phyloP scores from a whole-genome alignment of 1,140 invertebrate species.

The Dryas iulia region DNA sequence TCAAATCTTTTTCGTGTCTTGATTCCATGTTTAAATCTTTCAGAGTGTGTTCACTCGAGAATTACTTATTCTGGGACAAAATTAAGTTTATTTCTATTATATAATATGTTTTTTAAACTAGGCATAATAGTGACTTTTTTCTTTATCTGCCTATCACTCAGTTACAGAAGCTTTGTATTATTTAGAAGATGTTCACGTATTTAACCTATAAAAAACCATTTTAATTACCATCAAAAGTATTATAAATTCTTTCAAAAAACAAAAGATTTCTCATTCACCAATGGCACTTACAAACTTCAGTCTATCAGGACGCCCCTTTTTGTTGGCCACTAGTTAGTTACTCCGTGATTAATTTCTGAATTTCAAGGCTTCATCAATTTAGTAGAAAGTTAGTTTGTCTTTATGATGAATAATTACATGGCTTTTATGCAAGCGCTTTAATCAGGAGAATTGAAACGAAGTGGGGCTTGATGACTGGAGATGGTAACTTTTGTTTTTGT shows the following conservation, averaged over 20 bases:
- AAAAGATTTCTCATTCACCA: slow-evolving; percentile 3
- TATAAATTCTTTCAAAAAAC: neutral
- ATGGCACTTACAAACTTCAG: slow-evolving; percentile 15
- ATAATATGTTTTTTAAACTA: too few relatives aligned
- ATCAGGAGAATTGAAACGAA: slow-evolving; percentile 6
- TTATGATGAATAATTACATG: slow-evolving; percentile 23
- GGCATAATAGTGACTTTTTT: too few relatives aligned
- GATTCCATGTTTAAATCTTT: too few relatives aligned
- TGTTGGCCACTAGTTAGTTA: slow-evolving; percentile 24
- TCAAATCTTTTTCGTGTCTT: too few relatives aligned
- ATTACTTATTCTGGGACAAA: too few relatives aligned
- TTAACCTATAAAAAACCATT: too few relatives aligned
- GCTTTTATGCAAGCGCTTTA: slow-evolving; percentile 12
- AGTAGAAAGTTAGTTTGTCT: slow-evolving; percentile 22
- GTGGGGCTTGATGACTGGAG: neutral
- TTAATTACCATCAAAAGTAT: neutral
- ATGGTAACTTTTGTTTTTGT: neutral
- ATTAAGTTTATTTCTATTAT: too few relatives aligned
- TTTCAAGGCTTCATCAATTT: slow-evolving; percentile 22
- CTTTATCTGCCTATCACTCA: too few relatives aligned
- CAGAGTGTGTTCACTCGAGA: too few relatives aligned
- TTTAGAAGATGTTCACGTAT: too few relatives aligned
- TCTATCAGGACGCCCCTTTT: slow-evolving; percentile 16
- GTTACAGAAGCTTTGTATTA: too few relatives aligned
- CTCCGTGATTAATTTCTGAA: slow-evolving; percentile 25